These are phyloP conservation scores for Drosophila quinaria DNA, from an alignment of 2,888 invertebrate genomes.

Conservation along the genomic window DNA sequence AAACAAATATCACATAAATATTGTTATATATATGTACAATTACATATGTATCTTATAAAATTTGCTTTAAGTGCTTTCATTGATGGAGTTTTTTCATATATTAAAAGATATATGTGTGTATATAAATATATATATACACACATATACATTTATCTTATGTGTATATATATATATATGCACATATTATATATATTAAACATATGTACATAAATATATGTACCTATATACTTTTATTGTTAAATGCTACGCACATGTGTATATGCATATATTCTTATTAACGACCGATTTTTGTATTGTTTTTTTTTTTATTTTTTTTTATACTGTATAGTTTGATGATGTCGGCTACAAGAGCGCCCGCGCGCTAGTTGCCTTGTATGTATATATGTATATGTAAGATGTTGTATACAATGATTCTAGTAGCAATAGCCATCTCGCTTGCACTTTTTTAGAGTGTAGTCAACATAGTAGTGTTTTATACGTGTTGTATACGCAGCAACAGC, in stretches of 20 bases:
- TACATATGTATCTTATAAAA: conserved; percentile 5
- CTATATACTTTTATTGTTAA: conserved; percentile 1
- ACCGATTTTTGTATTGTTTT: conserved; percentile 32
- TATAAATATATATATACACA: neutral
- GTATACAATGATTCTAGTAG: conserved; percentile 64
- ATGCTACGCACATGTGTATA: conserved; percentile 1
- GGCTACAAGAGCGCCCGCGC: conserved; percentile 69
- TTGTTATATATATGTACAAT: neutral
- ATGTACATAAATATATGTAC: conserved; percentile 4
- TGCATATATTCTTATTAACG: conserved; percentile 5
- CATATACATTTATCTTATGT: neutral
- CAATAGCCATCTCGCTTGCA: conserved; percentile 75
- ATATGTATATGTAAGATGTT: conserved; percentile 51
- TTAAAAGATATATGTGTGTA: neutral
- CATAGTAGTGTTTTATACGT: conserved; percentile 55
- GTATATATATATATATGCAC: neutral
- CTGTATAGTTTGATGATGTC: conserved; percentile 43
- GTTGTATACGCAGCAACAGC: conserved; percentile 72
- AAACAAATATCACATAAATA: conserved; percentile 16
- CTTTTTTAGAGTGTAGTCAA: conserved; percentile 59
- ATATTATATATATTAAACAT: neutral
- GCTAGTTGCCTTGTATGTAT: conserved; percentile 57
- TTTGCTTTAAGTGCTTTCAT: conserved; percentile 15
- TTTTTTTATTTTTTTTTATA: conserved; percentile 44
- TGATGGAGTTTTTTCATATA: conserved; percentile 4